Evolutionary conservation across 2,113 vertebrate genomes (phyloP).

Genomic region (Myotis brandtii): DNA sequence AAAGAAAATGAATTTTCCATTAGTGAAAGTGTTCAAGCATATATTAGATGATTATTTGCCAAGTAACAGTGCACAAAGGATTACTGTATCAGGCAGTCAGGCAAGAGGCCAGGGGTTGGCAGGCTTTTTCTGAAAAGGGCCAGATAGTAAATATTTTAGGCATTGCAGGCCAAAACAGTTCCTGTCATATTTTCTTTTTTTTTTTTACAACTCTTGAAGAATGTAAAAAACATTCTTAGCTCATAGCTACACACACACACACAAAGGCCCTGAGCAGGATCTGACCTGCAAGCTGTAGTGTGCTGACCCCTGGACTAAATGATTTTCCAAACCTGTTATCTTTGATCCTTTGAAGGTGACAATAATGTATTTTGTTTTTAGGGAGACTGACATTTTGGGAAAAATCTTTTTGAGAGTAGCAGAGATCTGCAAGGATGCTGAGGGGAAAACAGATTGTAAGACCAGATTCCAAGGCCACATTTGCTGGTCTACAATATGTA

Average conservation of each 20-base stretch:
- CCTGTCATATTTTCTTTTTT: background rate
- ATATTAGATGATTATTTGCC: background rate
- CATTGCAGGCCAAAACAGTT: background rate
- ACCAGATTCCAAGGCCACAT: background rate
- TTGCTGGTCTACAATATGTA: background rate
- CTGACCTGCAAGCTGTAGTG: background rate
- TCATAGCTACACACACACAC: background rate
- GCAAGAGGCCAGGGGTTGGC: background rate
- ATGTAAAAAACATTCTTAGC: background rate
- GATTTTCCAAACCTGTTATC: background rate
- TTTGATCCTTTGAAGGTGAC: background rate
- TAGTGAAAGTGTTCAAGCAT: background rate
- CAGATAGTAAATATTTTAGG: constrained; percentile 17
- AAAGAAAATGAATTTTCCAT: constrained; percentile 9
- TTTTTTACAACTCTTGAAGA: constrained; percentile 18
- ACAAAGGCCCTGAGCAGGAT: background rate
- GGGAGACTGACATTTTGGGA: background rate
- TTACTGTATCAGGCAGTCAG: background rate
- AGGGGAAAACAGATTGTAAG: background rate
- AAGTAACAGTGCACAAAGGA: background rate
- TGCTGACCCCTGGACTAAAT: background rate
- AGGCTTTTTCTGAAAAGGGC: background rate
- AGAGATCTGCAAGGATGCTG: background rate
- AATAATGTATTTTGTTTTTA: background rate
- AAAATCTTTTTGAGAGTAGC: background rate